phyloP scores from a whole-genome alignment of 1,140 invertebrate species.

The Lepidurus couesii region DNA sequence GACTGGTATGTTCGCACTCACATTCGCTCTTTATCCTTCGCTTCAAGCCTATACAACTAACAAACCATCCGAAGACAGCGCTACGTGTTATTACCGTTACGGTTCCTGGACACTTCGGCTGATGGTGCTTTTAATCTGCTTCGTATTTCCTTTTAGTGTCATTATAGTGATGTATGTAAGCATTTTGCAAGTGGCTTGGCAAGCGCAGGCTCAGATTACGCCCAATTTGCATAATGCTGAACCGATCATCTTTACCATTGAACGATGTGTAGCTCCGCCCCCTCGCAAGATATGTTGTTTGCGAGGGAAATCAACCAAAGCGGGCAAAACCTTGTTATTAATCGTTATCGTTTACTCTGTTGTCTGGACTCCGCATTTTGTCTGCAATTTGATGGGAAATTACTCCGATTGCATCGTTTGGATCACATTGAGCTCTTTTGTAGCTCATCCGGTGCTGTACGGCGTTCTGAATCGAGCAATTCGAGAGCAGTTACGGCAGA shows the following conservation, averaged over 20 bases:
- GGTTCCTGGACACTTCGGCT: neutral
- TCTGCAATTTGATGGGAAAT: neutral
- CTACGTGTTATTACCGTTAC: neutral
- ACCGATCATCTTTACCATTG: conserved; percentile 23
- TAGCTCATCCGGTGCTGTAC: conserved; percentile 28
- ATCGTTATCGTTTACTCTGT: conserved; percentile 23
- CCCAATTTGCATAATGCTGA: neutral
- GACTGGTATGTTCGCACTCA: neutral
- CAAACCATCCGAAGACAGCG: neutral
- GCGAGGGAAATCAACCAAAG: conserved; percentile 30
- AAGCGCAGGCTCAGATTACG: conserved; percentile 20
- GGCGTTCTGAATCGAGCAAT: conserved; percentile 31
- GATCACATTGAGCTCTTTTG: conserved; percentile 28
- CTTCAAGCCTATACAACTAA: neutral
- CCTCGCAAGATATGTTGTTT: neutral
- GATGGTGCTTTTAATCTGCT: neutral
- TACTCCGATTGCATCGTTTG: neutral
- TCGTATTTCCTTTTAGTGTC: conserved; percentile 19
- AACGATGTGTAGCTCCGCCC: neutral
- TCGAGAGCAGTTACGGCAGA: neutral
- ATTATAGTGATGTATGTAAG: conserved; percentile 27
- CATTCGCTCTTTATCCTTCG: conserved; percentile 21
- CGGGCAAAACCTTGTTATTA: conserved; percentile 27
- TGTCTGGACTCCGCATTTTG: conserved; percentile 29
- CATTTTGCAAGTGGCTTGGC: conserved; percentile 31